phyloP scores from a whole-genome alignment of 1,140 invertebrate species.

The Rhyacophila brunnea region DNA sequence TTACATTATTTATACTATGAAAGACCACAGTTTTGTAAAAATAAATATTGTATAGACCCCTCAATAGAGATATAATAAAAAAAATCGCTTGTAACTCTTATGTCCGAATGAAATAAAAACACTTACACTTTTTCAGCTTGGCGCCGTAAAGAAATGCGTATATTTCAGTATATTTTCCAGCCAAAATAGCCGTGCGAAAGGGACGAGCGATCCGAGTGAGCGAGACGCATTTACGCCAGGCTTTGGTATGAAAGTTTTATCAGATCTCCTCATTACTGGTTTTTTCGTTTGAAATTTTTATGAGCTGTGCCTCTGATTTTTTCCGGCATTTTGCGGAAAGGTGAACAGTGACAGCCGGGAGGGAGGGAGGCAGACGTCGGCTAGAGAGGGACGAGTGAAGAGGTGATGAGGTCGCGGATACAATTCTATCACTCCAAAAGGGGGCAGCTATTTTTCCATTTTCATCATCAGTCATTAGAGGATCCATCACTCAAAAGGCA shows the following conservation, averaged over 20 bases:
- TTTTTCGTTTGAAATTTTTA: constrained; percentile 36
- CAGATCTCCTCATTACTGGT: constrained; percentile 37
- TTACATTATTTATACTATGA: no score
- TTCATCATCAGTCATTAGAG: no score
- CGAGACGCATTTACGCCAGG: constrained; percentile 6
- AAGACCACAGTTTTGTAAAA: no score
- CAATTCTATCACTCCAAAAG: no score
- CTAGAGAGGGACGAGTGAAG: constrained; percentile 22
- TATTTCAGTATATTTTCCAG: background rate
- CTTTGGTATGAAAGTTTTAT: constrained; percentile 35
- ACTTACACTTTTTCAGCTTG: background rate
- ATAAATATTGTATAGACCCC: no score
- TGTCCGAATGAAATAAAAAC: no score
- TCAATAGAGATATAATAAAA: no score
- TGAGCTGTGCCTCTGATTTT: constrained; percentile 36
- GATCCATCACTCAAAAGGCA: no score
- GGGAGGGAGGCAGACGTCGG: constrained; percentile 13
- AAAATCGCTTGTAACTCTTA: no score
- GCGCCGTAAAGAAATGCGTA: constrained; percentile 4
- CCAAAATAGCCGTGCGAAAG: constrained; percentile 15
- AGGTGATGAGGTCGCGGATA: no score
- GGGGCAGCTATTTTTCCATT: no score
- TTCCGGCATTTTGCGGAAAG: constrained; percentile 35
- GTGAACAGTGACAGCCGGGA: constrained; percentile 31
- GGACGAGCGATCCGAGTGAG: background rate